A percentile compares a stretch with the other conserved stretches of the same genome.
Evolutionary conservation across 2,888 invertebrate genomes (phyloP).

Genomic region (Parochlus steinenii): DNA sequence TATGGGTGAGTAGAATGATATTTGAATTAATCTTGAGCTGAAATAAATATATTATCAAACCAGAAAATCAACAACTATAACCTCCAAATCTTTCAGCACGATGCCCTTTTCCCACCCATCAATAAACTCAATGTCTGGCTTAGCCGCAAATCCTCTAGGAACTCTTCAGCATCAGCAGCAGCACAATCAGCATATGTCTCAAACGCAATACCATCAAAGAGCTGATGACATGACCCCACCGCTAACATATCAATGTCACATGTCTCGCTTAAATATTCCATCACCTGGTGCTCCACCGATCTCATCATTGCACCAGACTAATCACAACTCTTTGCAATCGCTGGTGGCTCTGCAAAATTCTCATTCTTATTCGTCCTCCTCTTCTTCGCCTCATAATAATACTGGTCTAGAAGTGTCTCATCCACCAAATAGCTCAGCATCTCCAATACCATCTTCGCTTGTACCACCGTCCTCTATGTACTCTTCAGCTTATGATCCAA

Average conservation of each 20-base stretch:
- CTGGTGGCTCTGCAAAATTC: slow-evolving; percentile 10
- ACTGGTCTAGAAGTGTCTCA: slow-evolving; percentile 2
- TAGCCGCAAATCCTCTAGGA: slow-evolving; percentile 9
- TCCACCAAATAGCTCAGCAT: neutral
- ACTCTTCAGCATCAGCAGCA: slow-evolving; percentile 7
- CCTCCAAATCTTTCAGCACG: slow-evolving; percentile 21
- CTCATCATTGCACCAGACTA: slow-evolving; percentile 6
- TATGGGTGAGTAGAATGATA: slow-evolving; percentile 42
- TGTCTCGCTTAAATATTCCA: slow-evolving; percentile 18
- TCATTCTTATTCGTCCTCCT: slow-evolving; percentile 10
- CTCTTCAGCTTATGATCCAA: slow-evolving; percentile 11
- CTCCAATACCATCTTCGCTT: slow-evolving; percentile 2
- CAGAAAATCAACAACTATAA: neutral
- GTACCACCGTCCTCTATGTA: slow-evolving; percentile 8
- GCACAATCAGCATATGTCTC: slow-evolving; percentile 15
- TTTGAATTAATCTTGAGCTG: too few species aligned
- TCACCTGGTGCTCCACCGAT: slow-evolving; percentile 10
- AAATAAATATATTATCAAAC: slow-evolving; percentile 20
- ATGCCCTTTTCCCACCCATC: slow-evolving; percentile 25
- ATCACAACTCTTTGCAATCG: slow-evolving; percentile 5
- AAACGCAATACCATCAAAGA: slow-evolving; percentile 20
- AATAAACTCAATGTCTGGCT: slow-evolving; percentile 5
- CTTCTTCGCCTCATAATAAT: slow-evolving; percentile 9
- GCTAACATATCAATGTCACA: slow-evolving; percentile 28
- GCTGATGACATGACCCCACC: slow-evolving; percentile 23